A percentile compares a stretch with the other conserved stretches of the same genome.
Conservation (phyloP, 2,888 invertebrate species). For the Pasiphila rectangulata region DNA sequence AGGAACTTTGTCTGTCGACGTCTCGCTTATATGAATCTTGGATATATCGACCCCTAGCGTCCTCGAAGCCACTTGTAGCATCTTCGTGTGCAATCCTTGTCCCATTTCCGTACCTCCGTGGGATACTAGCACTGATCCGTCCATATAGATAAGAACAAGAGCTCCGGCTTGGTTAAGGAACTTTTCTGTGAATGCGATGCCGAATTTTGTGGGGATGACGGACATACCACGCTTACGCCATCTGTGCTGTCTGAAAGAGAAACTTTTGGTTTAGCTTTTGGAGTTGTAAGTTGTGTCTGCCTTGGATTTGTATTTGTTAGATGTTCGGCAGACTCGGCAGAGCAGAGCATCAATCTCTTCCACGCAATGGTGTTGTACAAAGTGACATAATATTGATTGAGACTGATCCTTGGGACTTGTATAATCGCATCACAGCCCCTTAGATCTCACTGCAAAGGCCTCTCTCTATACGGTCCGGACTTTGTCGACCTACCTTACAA, state of each 20-base stretch:
- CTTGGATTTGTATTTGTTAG: too few species aligned
- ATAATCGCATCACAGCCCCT: too few species aligned
- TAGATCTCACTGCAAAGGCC: too few species aligned
- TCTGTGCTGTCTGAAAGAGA: slow-evolving; percentile 83
- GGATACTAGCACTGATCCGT: slow-evolving; percentile 92
- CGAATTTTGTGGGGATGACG: slow-evolving; percentile 91
- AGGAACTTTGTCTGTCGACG: slow-evolving; percentile 94
- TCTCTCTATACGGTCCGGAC: too few species aligned
- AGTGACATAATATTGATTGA: too few species aligned
- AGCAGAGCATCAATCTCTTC: too few species aligned
- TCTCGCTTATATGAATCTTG: slow-evolving; percentile 90
- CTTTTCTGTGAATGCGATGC: slow-evolving; percentile 88
- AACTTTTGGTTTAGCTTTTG: background rate
- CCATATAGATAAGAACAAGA: slow-evolving; percentile 90
- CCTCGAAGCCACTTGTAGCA: slow-evolving; percentile 93
- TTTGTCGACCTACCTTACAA: too few species aligned
- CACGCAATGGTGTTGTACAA: too few species aligned
- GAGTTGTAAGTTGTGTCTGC: too few species aligned
- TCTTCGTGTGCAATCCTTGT: slow-evolving; percentile 97
- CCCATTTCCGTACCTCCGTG: slow-evolving; percentile 99
- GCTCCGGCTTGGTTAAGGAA: slow-evolving; percentile 94
- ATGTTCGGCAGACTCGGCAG: too few species aligned
- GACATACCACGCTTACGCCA: slow-evolving; percentile 94
- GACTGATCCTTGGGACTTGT: too few species aligned
- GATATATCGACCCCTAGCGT: slow-evolving; percentile 85